These are phyloP conservation scores for Temnothorax nylanderi DNA, from an alignment of 1,140 invertebrate species.

Conservation along the genomic window DNA sequence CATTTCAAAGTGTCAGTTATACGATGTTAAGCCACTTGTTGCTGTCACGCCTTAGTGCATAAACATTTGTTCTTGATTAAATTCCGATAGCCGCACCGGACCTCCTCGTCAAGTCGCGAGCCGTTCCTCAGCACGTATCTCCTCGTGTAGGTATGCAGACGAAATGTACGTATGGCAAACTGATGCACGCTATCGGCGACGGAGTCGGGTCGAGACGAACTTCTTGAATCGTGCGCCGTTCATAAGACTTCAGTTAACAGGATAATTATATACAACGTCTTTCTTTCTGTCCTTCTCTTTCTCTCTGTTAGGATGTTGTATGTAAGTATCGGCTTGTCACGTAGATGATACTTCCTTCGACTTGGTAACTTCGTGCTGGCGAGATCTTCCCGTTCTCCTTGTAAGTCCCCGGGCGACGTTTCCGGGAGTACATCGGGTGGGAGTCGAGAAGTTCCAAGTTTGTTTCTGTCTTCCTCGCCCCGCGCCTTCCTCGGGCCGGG, in stretches of 20 bases:
- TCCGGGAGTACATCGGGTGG: conserved; percentile 40
- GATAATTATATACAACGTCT: conserved; percentile 22
- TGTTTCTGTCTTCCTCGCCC: conserved; percentile 30
- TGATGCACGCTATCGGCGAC: conserved; percentile 8
- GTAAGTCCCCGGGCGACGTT: conserved; percentile 69
- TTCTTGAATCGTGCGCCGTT: neutral
- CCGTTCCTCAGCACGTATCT: neutral
- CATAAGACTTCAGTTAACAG: neutral
- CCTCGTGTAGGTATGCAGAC: neutral
- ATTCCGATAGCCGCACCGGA: conserved; percentile 29
- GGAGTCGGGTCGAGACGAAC: neutral
- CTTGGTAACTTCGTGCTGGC: conserved; percentile 58
- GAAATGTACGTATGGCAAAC: neutral
- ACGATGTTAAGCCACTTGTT: conserved; percentile 55
- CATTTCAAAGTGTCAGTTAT: conserved; percentile 41
- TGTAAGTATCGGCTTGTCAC: conserved; percentile 56
- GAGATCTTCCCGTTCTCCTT: conserved; percentile 57
- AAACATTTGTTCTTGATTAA: conserved; percentile 55
- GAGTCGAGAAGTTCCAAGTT: conserved; percentile 67
- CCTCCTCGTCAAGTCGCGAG: neutral
- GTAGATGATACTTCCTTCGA: conserved; percentile 60
- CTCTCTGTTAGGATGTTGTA: neutral
- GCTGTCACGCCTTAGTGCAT: conserved; percentile 42
- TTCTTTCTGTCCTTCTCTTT: conserved; percentile 7
- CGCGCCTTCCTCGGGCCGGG: neutral